Percentiles rank a stretch among this genome's conserved stretches.
phyloP scores from a whole-genome alignment of 2,888 invertebrate genomes.

The Perithous albicinctus region DNA sequence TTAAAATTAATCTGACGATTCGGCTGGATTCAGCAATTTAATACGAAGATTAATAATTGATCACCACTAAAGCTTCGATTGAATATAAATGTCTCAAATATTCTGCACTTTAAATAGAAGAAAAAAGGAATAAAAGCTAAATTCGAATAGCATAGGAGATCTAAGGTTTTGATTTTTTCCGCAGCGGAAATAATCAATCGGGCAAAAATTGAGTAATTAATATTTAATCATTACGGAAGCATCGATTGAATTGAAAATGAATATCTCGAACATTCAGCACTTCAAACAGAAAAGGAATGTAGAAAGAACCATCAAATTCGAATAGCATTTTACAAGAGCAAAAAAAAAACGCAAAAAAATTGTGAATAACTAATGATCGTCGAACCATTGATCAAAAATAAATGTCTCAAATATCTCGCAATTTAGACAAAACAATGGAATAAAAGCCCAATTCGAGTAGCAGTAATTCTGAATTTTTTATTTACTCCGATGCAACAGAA shows the following conservation, averaged over 20 bases:
- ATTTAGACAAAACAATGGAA: not conserved
- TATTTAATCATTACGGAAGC: too few relatives aligned
- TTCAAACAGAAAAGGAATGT: too few relatives aligned
- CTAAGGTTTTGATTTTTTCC: not conserved
- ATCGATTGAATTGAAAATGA: too few relatives aligned
- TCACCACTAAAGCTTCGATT: not conserved
- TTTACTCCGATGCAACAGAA: not conserved
- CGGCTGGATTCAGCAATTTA: not conserved
- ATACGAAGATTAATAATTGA: constrained; percentile 1
- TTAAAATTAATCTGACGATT: not conserved
- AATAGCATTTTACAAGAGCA: too few relatives aligned
- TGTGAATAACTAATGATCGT: not conserved
- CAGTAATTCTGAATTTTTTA: not conserved
- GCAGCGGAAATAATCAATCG: too few relatives aligned
- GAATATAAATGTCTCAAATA: not conserved
- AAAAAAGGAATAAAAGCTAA: not conserved
- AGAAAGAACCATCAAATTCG: too few relatives aligned
- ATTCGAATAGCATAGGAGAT: not conserved
- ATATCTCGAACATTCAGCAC: too few relatives aligned
- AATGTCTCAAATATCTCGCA: not conserved
- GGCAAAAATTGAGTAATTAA: too few relatives aligned
- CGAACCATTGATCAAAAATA: not conserved
- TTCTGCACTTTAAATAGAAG: not conserved
- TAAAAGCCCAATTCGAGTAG: not conserved
- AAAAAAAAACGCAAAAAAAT: too few relatives aligned